Evolutionary conservation across 2,113 vertebrate genomes (phyloP), one percentile per base, ranked within the genome.

Genomic region (Myrmecophaga tridactyla): DNA sequence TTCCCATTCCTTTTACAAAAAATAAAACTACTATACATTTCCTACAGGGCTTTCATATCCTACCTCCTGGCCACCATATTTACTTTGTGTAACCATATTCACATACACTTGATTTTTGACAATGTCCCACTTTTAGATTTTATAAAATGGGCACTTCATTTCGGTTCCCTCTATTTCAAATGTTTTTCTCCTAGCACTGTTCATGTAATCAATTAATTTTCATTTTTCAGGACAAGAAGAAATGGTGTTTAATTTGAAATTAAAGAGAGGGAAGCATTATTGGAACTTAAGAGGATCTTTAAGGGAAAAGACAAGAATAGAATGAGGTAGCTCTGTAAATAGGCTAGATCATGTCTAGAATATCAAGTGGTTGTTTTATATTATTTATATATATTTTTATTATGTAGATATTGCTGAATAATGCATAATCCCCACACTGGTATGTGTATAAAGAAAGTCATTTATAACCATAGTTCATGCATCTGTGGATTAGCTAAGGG

Each of bases 31-130:
- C 2, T 53, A 7, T 6, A 7, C 31, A 17, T 43, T 18, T 43
- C 4, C 12, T 25, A 0, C 13, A 41, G 1, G 34, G 9, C 20
- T 67, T 91, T 4, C 12, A 69, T 51, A 6, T 36, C 14, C 46
- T 60, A 11, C 34, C 7, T 12, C 2, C 10, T 72, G 3, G 6
- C 11, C 25, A 17, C 11, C 15, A 27, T 4, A 23, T 84, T 73
- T 17, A 27, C 4, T 70, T 36, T 51, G 7, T 1, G 2, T 43
- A 23, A 17, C 1, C 41, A 60, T 1, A 6, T 1, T 34, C 36
- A 17, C 7, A 18, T 39, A 36, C 14, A 7, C 48, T 39, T 13
- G 18, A 60, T 63, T 69, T 25, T 39, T 53, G 56, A 70, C 3
- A 25, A 81, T 48, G 21, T 39, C 4, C 60, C 72, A 6, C 1